These are phyloP conservation scores for Dolichoris vasculosae DNA, from an alignment of 1,140 invertebrate species.

Conservation along the genomic window DNA sequence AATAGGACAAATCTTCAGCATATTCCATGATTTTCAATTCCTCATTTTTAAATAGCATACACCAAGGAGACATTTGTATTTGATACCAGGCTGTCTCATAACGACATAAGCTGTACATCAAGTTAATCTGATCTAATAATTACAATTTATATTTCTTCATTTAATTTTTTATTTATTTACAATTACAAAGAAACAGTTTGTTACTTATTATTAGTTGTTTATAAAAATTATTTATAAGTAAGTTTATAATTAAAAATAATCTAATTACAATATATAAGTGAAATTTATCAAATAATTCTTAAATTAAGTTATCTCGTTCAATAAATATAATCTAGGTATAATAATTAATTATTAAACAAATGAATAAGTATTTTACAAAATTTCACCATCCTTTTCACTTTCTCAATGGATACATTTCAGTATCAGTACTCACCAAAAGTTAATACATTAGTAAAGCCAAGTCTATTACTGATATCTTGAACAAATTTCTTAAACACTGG, in stretches of 20 bases:
- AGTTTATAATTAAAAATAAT: too few relatives aligned
- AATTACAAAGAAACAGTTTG: too few relatives aligned
- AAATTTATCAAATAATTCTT: too few relatives aligned
- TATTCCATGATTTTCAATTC: conserved; percentile 86
- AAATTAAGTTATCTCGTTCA: too few relatives aligned
- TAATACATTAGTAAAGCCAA: conserved; percentile 67
- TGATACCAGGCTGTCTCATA: conserved; percentile 83
- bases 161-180: background rate
- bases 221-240: too few relatives aligned
- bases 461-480: conserved; percentile 68
- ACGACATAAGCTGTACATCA: conserved; percentile 85
- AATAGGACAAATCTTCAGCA: conserved; percentile 85
- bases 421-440: conserved; percentile 43
- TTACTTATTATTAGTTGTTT: too few relatives aligned
- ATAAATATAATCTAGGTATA: too few relatives aligned
- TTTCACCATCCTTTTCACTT: too few relatives aligned
- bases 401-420: too few relatives aligned
- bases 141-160: background rate
- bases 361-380: too few relatives aligned
- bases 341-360: too few relatives aligned
- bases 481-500: conserved; percentile 67
- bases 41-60: conserved; percentile 81
- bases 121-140: conserved; percentile 55
- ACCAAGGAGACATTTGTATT: conserved; percentile 82
- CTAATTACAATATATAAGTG: too few relatives aligned